Evolutionary conservation across 2,113 vertebrate genomes (phyloP).

Genomic region (Erinaceus europaeus): DNA sequence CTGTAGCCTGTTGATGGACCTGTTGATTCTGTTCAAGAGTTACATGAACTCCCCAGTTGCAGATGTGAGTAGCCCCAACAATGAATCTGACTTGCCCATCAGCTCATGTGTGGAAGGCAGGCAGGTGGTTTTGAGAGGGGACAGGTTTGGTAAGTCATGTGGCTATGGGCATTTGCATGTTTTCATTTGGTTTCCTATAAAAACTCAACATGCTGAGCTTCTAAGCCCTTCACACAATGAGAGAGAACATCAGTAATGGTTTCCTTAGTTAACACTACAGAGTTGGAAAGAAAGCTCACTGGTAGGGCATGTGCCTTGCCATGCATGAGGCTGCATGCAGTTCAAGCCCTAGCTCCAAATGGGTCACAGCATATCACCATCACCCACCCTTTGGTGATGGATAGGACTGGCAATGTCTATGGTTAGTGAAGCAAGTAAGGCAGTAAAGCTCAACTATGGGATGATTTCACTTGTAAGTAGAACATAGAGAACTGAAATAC

Average conservation of each 20-base stretch:
- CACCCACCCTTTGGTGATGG: too few relatives aligned
- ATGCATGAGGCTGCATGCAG: too few relatives aligned
- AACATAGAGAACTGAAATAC: too few relatives aligned
- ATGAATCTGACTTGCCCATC: background rate
- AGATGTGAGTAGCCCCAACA: background rate
- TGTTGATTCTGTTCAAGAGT: background rate
- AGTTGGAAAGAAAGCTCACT: too few relatives aligned
- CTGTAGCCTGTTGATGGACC: background rate
- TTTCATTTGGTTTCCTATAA: conserved; percentile 52
- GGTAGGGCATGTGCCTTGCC: too few relatives aligned
- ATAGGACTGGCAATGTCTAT: too few relatives aligned
- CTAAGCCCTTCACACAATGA: conserved; percentile 37
- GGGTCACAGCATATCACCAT: too few relatives aligned
- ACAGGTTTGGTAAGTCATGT: conserved; percentile 20
- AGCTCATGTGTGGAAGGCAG: conserved; percentile 15
- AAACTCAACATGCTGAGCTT: conserved; percentile 54
- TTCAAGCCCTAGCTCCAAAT: too few relatives aligned
- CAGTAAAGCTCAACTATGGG: too few relatives aligned
- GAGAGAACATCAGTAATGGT: conserved; percentile 35
- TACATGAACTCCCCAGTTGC: background rate
- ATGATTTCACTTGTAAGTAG: too few relatives aligned
- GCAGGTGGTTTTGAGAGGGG: background rate
- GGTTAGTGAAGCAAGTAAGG: too few relatives aligned
- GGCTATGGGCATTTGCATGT: conserved; percentile 28
- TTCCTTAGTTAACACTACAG: conserved; percentile 63